A percentile compares a stretch with the other conserved stretches of the same genome.
Conservation (phyloP, 2,797 vertebrate genomes). For the Lepus townsendii region DNA sequence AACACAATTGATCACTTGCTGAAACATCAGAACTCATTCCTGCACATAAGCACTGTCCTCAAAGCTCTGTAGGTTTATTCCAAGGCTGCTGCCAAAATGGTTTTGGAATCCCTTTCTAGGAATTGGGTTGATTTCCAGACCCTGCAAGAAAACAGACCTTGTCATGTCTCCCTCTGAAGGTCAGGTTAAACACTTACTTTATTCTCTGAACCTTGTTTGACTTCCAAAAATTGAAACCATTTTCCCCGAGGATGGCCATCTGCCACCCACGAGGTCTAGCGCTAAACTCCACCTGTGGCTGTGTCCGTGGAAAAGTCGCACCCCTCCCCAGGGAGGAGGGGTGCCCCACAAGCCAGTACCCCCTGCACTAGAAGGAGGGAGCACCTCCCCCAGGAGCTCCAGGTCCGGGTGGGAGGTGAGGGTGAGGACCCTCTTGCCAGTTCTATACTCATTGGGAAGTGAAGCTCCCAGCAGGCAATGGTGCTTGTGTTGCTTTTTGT, state of each 20-base stretch:
- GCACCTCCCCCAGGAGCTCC: neutral
- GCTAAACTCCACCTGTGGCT: neutral
- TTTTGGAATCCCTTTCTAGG: constrained; percentile 41
- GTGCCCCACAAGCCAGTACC: neutral
- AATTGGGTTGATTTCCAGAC: constrained; percentile 13
- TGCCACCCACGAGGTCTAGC: neutral
- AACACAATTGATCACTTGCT: neutral
- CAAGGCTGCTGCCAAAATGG: neutral
- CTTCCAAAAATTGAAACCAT: constrained; percentile 10
- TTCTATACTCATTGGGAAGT: neutral
- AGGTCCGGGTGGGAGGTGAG: accelerated
- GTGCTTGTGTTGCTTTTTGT: neutral
- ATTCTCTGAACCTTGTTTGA: neutral
- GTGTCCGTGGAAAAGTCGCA: neutral
- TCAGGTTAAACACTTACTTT: neutral
- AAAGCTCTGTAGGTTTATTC: neutral
- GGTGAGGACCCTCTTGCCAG: neutral
- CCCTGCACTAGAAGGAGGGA: neutral
- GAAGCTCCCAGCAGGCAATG: neutral
- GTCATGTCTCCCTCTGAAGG: neutral
- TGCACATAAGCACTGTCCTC: neutral
- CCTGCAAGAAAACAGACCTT: neutral
- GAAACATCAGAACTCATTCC: constrained; percentile 16
- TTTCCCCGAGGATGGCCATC: neutral
- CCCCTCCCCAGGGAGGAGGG: neutral